Percentiles rank a stretch among this genome's conserved stretches.
phyloP scores from a whole-genome alignment of 2,797 vertebrate species.

The Rhynchotus rufescens region DNA sequence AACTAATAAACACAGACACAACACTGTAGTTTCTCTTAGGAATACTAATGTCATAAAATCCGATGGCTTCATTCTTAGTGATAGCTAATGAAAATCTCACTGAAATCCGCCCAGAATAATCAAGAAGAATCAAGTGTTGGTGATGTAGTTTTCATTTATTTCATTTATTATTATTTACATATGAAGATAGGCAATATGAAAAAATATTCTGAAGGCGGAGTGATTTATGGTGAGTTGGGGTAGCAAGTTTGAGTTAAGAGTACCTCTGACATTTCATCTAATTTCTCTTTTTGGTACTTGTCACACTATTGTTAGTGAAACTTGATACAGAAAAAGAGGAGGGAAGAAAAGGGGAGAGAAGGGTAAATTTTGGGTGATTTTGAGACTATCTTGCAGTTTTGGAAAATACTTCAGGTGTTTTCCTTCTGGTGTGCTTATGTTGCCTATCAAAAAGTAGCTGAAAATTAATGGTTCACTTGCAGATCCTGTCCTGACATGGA shows the following conservation, averaged over 20 bases:
- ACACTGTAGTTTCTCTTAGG: neutral
- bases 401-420: neutral
- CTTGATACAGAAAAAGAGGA: neutral
- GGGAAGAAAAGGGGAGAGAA: no score
- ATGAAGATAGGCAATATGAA: neutral
- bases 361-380: no score
- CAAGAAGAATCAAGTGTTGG: neutral
- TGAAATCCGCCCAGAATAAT: neutral
- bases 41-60: neutral
- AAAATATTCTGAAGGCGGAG: neutral
- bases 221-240: neutral
- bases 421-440: rapidly evolving
- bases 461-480: neutral
- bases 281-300: neutral
- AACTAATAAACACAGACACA: neutral
- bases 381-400: neutral
- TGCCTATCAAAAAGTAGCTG: neutral
- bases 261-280: neutral
- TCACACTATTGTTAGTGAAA: neutral
- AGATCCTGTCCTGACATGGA: neutral
- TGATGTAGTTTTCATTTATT: neutral
- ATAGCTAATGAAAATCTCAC: neutral
- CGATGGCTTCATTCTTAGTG: neutral
- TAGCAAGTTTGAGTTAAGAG: neutral
- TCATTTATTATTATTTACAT: neutral